Evolutionary conservation across 1,140 invertebrate genomes (phyloP).

Genomic region (Lordiphosa stackelbergi): DNA sequence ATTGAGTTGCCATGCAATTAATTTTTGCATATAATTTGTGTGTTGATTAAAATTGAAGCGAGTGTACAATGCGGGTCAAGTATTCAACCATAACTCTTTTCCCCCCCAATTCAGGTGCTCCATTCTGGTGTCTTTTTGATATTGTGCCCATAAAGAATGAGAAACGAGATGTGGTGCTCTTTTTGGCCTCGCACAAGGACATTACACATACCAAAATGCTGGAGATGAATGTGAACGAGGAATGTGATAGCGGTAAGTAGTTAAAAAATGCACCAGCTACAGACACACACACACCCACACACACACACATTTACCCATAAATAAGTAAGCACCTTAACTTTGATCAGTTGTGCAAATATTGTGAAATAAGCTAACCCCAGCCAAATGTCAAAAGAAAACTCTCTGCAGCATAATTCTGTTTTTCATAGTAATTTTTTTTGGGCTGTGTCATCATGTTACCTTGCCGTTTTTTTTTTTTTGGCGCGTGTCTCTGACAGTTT

Average conservation of each 20-base stretch:
- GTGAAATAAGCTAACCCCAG: neutral
- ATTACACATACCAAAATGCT: slow-evolving; percentile 94
- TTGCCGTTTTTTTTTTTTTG: slow-evolving; percentile 3
- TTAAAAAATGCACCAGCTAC: slow-evolving; percentile 4
- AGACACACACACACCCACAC: slow-evolving; percentile 14
- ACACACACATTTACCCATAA: neutral
- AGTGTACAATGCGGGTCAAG: too few species aligned
- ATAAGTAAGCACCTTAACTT: slow-evolving; percentile 13
- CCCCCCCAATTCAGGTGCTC: slow-evolving; percentile 81
- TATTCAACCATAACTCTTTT: neutral
- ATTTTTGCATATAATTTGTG: slow-evolving; percentile 19
- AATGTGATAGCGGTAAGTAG: slow-evolving; percentile 88
- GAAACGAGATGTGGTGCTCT: slow-evolving; percentile 96
- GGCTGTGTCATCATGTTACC: slow-evolving; percentile 20
- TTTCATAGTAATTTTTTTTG: slow-evolving; percentile 9
- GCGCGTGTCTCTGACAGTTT: slow-evolving; percentile 36
- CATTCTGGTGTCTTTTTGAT: slow-evolving; percentile 97
- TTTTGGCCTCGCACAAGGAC: slow-evolving; percentile 97
- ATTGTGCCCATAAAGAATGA: slow-evolving; percentile 99
- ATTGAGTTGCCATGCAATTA: slow-evolving; percentile 63
- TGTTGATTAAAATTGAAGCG: slow-evolving; percentile 19
- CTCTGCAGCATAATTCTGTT: too few species aligned
- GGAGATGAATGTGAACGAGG: slow-evolving; percentile 86
- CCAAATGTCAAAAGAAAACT: slow-evolving; percentile 8
- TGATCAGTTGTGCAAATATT: slow-evolving; percentile 8